Base-by-base conservation (phyloP, 1,140 invertebrate genomes). In the Dinoponera quadriceps region DNA sequence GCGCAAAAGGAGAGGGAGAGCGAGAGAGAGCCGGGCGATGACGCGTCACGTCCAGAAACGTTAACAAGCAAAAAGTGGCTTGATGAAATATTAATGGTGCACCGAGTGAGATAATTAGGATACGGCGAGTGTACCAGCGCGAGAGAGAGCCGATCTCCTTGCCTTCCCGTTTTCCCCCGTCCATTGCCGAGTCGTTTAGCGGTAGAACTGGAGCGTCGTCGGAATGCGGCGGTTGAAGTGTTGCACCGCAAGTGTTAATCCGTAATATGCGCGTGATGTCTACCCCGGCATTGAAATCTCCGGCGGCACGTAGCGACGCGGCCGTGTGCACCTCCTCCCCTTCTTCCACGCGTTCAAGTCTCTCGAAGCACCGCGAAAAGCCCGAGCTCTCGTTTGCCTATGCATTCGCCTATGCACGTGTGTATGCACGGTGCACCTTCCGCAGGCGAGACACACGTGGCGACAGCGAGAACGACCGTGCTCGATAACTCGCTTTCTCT, bases 381-480 rank as follows among this genome's bases (percentile, higher is more conserved):
- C 20, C 14, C 13, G 11, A 18, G 4, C 22, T 44, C 33, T 71
- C 49, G 65, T 84, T 87, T 75, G 16, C 82, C 82, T 78, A 87
- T 87, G 85, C 75, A 74, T 69, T 84, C 75, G 22, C 60, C 85
- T 85, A 85, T 89, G 81, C 90, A 86, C 73, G 73, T 80, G 44
- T 88, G 90, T 74, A 88, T 68, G 82, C 65, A 88, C 73, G 91
- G 90, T 88, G 74, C 82, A 84, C 85, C 81, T 77, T 89, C 80
- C 73, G 83, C 91, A 91, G 91, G 90, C 90, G 90, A 65, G 65
- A 65, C 22, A 55, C 22, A 27, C 14, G 5, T 14, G 25, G 0
- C 69, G 38, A 27, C 20, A 11, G 27, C 38, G 29, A 60, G 14
- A 3, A 20, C n/a, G n/a, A 57, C 20, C 33, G 68, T 27, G 9